Evolutionary conservation across 2,113 vertebrate species (phyloP), one percentile per base, ranked within the genome.

Genomic region (Neomonachus schauinslandi): DNA sequence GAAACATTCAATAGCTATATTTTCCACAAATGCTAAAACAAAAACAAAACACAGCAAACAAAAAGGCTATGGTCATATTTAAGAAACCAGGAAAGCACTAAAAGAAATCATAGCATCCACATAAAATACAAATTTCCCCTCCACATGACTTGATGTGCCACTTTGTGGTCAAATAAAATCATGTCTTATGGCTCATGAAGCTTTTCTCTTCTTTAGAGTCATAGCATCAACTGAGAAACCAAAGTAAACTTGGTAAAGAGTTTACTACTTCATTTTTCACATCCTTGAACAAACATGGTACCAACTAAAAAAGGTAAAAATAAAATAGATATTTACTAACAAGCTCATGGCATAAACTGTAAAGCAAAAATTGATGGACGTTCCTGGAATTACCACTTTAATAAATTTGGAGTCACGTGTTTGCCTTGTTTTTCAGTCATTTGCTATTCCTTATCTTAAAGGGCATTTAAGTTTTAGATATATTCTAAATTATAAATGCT

Each of bases 281-380:
- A 39, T 6, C 90, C 94, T 67, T 74, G 26, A 97, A 77, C 90
- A 98, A 98, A 98, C 13, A 97, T 33, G 53, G 39, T 91, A 61
- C 90, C 92, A 93, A 33, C 7, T 49, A 4, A 79, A 33, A 67
- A 72, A 31, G 28, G 28, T 19, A 36, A 21, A 11, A 67, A 59
- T 97, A 98, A 95, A 76, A 19, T 1, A 71, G 96, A 39, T 31
- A 18, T 96, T 79, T 91, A 93, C n/a, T 42, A 92, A 67, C 5
- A 92, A 31, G 24, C n/a, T 67, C 15, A 55, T 16, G 13, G 28
- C 31, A 86, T 80, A 77, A 92, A 89, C 21, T 49, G 0, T 67
- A 81, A 93, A 74, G 28, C 26, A 74, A 71, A 46, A 69, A 72
- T 49, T 24, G 13, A 24, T 33, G 13, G 53, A 63, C 12, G 13